Base-by-base conservation (phyloP, 2,113 vertebrate genomes). In the Neogale vison region DNA sequence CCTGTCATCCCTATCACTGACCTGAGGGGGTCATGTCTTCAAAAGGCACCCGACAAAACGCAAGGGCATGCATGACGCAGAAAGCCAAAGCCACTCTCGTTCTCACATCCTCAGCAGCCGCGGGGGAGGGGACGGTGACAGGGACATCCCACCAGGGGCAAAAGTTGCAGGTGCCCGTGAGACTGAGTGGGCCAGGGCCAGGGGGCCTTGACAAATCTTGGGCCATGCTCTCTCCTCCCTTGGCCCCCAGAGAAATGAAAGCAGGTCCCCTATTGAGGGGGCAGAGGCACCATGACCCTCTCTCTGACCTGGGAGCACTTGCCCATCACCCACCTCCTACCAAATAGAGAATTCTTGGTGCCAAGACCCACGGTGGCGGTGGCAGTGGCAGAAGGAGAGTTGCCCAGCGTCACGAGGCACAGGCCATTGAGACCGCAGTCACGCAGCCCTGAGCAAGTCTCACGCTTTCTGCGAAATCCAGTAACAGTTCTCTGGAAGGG, bases 401-500 rank as follows among this genome's bases (percentile, higher is more conserved):
- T 52, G 61, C 1, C 2, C 3, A 59, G 65, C 13, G 9, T 6
- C 6, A n/a, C 0, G 0, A 4, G 36, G 74, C 31, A 17, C 36
- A n/a, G 14, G 15, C 34, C 82, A 36, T 65, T 57, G 20, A 72
- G 17, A 55, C 4, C 20, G 24, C n/a, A 42, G 63, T 83, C 81
- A 67, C 0, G 1, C 2, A 17, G 31, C 18, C 7, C 65, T 31
- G 12, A 45, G 92, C 23, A 79, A 74, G n/a, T 39, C 69, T 88
- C 20, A 9, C 10, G 23, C 55, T 87, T 77, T 55, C 93, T 86
- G 61, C 23, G 42, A 82, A 52, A 45, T 71, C 59, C 42, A 88
- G 3, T 63, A 63, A 65, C 1, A 65, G 14, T 88, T 93, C 59
- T 82, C 80, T 79, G 79, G 77, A 77, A 94, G 52, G 34, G 61